phyloP scores from a whole-genome alignment of 2,113 vertebrate species.

The Electrona antarctica region DNA sequence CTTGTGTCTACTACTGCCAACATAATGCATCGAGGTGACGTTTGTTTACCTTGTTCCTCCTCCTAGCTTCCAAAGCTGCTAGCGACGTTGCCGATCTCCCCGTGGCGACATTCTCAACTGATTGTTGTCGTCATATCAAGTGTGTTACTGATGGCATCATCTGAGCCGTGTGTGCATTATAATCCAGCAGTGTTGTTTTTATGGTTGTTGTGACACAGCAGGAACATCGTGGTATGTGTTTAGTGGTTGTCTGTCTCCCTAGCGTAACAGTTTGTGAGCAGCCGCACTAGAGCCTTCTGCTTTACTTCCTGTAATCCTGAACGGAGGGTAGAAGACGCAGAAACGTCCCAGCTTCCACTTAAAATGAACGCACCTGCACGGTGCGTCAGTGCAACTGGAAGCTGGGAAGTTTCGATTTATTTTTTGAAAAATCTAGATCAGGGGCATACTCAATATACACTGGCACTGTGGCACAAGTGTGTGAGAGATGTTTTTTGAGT shows the following conservation, averaged over 20 bases:
- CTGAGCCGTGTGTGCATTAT: neutral
- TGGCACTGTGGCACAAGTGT: too few relatives aligned
- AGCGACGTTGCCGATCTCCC: too few relatives aligned
- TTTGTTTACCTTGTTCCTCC: too few relatives aligned
- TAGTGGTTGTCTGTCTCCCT: neutral
- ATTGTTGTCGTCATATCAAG: slow-evolving; percentile 17
- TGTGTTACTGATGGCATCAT: slow-evolving; percentile 4
- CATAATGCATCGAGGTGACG: too few relatives aligned
- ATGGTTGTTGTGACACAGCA: neutral
- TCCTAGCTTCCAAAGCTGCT: too few relatives aligned
- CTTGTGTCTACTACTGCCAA: too few relatives aligned
- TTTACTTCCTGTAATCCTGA: slow-evolving; percentile 54
- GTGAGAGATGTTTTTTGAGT: too few relatives aligned
- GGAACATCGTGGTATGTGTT: neutral
- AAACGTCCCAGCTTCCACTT: too few relatives aligned
- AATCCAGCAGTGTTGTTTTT: neutral
- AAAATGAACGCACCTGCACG: neutral
- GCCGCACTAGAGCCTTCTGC: neutral
- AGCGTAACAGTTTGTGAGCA: neutral
- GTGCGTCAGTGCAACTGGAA: slow-evolving; percentile 32
- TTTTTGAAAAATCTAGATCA: too few relatives aligned
- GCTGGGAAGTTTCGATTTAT: too few relatives aligned
- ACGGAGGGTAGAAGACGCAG: neutral
- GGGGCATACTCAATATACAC: too few relatives aligned
- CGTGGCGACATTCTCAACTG: too few relatives aligned